Evolutionary conservation across 2,113 vertebrate genomes (phyloP), one percentile per base, ranked within the genome.

Genomic region (Sylvietta virens): DNA sequence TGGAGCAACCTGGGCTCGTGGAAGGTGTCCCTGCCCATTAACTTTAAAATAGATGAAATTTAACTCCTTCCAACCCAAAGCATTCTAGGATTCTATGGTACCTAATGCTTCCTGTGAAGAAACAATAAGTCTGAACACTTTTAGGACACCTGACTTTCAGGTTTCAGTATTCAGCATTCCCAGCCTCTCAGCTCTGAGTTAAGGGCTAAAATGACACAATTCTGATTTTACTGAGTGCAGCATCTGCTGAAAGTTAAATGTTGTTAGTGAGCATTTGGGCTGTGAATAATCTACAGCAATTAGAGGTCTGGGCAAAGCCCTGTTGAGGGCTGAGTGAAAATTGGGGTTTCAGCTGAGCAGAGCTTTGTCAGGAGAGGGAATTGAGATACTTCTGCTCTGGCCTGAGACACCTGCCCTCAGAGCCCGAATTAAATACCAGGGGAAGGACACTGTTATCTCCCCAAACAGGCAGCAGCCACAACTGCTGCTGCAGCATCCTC

Each of bases 1-100:
- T 64, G 58, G 86, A 51, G 58, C 51, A 44, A 0, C 21, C 30
- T 69, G 70, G n/a, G 11, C 0, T 4, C 0, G 0, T 15, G 61
- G 47, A 13, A 76, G 26, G 24, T 60, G n/a, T 76, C n/a, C 61
- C 30, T 60, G 53, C 22, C 18, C 37, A 4, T 39, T 9, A 31
- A 54, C 37, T 35, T 50, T 12, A 35, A 16, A 54, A 17, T 0
- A 20, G 9, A 40, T 62, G 39, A 30, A 19, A 13, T 67, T 74
- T 4, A 47, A 61, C 40, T 54, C 40, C 18, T 56, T 54, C 31
- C 70, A 45, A 30, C 45, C 40, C 87, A 13, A 42, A 18, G 4
- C 17, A 19, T 31, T 31, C 47, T 19, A 22, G 47, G 6, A 15
- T 31, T 60, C 42, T 19, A 2, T 3, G 19, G 14, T 33, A 45